Base-by-base conservation (phyloP, 1,140 invertebrate genomes). In the Nylanderia fulva region DNA sequence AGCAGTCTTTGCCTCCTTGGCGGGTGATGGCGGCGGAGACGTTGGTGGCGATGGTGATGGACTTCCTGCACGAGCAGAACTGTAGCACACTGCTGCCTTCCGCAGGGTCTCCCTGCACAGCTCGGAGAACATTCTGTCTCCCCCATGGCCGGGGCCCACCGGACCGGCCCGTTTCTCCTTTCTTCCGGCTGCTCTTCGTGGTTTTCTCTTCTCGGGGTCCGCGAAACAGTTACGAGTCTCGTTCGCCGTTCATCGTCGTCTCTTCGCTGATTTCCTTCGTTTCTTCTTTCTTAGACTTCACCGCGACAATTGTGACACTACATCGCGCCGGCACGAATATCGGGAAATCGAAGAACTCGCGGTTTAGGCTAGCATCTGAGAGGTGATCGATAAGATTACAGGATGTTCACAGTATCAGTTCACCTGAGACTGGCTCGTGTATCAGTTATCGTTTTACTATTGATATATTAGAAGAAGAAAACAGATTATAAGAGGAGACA, bases 61-160 rank as follows among this genome's bases (percentile, higher is more conserved):
- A 90, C 93, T 94, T 91, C 87, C 92, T 88, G 93, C 89, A 87
- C 93, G 94, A 91, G 93, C 94, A 92, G 93, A 93, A 92, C 92
- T 94, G 94, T 94, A 95, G 92, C 91, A 94, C 88, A 95, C 94
- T 76, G 94, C 93, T 86, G 95, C 95, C 92, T 95, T 95, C 90
- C 95, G 95, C 92, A 96, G 94, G 85, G 96, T 96, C 94, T 96
- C 96, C 92, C 95, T 95, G 93, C 96, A 96, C 91, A 96, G 94
- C 94, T 96, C 95, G 91, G 95, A 96, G 94, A 96, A 96, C 96
- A 96, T 96, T 87, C 92, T 94, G 92, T 90, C 92, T 94, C 92
- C 93, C 92, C 95, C 94, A 95, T 95, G 94, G 93, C 93, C 92
- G 79, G 83, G 90, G 91, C 91, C 90, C 91, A 87, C 86, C 91